Conservation (phyloP, 2,888 invertebrate species). For the Xestia sexstrigata region DNA sequence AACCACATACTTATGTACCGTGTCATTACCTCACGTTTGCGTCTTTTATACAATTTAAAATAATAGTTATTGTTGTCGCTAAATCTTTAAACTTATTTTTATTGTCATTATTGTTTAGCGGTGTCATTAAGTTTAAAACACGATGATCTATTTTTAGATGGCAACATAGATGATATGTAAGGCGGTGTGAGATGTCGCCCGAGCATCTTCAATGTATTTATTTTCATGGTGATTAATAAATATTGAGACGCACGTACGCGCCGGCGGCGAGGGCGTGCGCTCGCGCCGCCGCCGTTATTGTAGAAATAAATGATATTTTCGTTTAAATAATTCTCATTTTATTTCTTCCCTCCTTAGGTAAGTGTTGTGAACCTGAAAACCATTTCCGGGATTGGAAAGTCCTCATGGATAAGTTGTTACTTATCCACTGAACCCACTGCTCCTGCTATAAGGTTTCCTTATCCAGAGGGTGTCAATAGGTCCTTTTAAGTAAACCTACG, state of each 20-base stretch:
- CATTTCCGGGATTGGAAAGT: neutral
- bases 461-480: neutral
- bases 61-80: conserved; percentile 88
- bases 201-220: conserved; percentile 86
- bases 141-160: conserved; percentile 84
- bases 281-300: conserved; percentile 84
- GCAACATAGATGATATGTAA: conserved; percentile 84
- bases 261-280: conserved; percentile 73
- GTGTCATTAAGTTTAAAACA: conserved; percentile 84
- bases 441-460: neutral
- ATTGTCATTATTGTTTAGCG: conserved; percentile 83
- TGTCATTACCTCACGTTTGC: conserved; percentile 87
- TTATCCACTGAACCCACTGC: neutral
- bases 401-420: neutral
- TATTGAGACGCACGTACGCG: conserved; percentile 88
- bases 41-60: conserved; percentile 83
- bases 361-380: neutral
- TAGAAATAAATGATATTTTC: conserved; percentile 91
- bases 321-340: conserved; percentile 86
- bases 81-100: conserved; percentile 85
- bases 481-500: neutral
- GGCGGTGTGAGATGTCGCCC: conserved; percentile 79
- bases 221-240: conserved; percentile 86
- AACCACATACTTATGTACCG: conserved; percentile 80
- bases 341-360: conserved; percentile 59